phyloP scores from a whole-genome alignment of 2,113 vertebrate species.

The Oenanthe melanoleuca region DNA sequence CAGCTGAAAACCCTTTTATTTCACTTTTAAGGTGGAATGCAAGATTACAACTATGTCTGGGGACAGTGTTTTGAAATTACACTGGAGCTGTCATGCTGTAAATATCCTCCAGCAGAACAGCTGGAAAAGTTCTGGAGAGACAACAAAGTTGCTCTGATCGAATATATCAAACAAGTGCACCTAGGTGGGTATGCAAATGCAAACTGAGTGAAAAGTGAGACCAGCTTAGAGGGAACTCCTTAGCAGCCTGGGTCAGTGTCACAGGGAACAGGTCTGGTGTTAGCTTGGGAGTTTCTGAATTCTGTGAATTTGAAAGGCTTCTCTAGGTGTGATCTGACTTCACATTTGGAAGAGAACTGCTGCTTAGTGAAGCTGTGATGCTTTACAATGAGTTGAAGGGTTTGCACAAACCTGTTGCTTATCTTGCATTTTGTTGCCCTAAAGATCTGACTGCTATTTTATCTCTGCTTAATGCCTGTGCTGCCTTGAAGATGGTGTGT shows the following conservation, averaged over 20 bases:
- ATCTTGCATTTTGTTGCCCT: not conserved
- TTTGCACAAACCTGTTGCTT: not conserved
- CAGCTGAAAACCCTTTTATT: not conserved
- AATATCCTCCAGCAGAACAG: slow-evolving; percentile 82
- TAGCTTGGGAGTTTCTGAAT: not conserved
- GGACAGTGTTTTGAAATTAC: slow-evolving; percentile 94
- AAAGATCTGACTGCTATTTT: not conserved
- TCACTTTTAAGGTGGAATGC: slow-evolving; percentile 90
- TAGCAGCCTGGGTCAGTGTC: not conserved
- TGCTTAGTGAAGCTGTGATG: not conserved
- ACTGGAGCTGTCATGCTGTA: slow-evolving; percentile 93
- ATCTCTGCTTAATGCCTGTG: not conserved
- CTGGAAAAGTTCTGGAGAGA: slow-evolving; percentile 85
- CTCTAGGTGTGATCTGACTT: not conserved
- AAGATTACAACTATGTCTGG: slow-evolving; percentile 97
- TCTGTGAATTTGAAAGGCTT: not conserved
- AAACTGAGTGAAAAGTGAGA: not conserved
- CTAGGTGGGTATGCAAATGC: slow-evolving; percentile 76
- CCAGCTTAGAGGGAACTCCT: not conserved
- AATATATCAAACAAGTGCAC: slow-evolving; percentile 91
- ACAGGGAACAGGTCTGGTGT: not conserved
- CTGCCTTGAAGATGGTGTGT: not conserved
- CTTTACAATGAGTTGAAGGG: not conserved
- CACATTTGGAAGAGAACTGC: not conserved
- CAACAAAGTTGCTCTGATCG: slow-evolving; percentile 84